phyloP scores from a whole-genome alignment of 1,140 invertebrate genomes.

The Euwallacea similis region DNA sequence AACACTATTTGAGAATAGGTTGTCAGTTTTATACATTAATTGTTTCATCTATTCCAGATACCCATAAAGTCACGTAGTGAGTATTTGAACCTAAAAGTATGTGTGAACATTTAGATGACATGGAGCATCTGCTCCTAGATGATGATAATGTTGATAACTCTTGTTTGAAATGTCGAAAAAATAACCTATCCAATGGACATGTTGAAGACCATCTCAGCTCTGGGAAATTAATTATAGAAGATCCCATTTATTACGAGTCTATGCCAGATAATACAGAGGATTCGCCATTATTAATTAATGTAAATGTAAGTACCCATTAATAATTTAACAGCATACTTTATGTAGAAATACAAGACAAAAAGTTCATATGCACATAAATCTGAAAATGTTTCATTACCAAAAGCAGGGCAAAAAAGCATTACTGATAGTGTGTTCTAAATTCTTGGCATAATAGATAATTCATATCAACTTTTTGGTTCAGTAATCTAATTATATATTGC shows the following conservation, averaged over 20 bases:
- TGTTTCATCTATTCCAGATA: no score
- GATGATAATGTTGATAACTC: conserved; percentile 38
- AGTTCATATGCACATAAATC: no score
- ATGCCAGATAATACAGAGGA: conserved; percentile 42
- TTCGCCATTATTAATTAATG: conserved; percentile 44
- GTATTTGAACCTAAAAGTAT: background rate
- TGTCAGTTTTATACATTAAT: no score
- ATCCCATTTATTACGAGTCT: conserved; percentile 30
- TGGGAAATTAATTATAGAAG: conserved; percentile 21
- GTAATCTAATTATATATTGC: no score
- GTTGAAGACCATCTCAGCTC: conserved; percentile 7
- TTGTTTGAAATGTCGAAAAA: conserved; percentile 32
- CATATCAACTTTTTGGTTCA: no score
- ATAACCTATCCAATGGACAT: conserved; percentile 19
- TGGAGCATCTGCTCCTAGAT: conserved; percentile 39
- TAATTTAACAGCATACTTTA: background rate
- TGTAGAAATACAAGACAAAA: no score
- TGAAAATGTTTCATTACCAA: no score
- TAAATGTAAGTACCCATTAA: conserved; percentile 31
- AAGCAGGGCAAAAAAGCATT: no score
- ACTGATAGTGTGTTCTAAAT: no score
- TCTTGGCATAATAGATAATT: no score
- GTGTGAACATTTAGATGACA: conserved; percentile 33
- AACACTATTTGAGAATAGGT: no score
- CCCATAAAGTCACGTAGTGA: no score